Conservation (phyloP, 2,888 invertebrate species). For the Cybosia mesomella region DNA sequence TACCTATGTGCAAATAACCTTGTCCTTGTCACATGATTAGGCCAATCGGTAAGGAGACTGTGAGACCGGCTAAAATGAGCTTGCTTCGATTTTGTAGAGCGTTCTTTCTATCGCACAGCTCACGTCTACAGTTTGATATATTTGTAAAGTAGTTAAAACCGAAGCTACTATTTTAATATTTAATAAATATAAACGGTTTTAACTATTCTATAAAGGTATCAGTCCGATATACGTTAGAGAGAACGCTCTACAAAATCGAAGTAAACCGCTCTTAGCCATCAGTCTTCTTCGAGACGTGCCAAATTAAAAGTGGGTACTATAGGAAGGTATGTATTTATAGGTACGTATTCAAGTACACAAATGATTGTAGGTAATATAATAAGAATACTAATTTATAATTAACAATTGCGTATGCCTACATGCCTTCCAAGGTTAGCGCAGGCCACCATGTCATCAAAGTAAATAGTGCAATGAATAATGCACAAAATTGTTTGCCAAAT, state of each 20-base stretch:
- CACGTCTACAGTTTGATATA: neutral
- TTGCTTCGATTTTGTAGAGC: neutral
- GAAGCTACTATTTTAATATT: neutral
- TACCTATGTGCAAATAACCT: neutral
- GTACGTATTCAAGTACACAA: neutral
- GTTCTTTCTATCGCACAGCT: neutral
- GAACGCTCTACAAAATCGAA: neutral
- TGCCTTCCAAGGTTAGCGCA: neutral
- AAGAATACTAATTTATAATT: slow-evolving; percentile 7
- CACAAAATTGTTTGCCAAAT: slow-evolving; percentile 37
- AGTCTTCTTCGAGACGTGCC: neutral
- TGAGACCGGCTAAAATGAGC: neutral
- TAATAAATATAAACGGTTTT: neutral
- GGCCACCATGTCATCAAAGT: slow-evolving; percentile 3
- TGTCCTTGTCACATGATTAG: neutral
- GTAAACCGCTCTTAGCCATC: neutral
- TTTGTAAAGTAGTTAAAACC: neutral
- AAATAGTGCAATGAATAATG: slow-evolving; percentile 18
- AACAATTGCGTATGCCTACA: neutral
- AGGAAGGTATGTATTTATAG: neutral
- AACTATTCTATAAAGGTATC: neutral
- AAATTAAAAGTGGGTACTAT: neutral
- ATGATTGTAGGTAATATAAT: neutral
- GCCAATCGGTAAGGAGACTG: neutral
- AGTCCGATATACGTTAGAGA: neutral